A percentile compares a stretch with the other conserved stretches of the same genome.
phyloP scores from a whole-genome alignment of 2,113 vertebrate species.

The Asarcornis scutulata region DNA sequence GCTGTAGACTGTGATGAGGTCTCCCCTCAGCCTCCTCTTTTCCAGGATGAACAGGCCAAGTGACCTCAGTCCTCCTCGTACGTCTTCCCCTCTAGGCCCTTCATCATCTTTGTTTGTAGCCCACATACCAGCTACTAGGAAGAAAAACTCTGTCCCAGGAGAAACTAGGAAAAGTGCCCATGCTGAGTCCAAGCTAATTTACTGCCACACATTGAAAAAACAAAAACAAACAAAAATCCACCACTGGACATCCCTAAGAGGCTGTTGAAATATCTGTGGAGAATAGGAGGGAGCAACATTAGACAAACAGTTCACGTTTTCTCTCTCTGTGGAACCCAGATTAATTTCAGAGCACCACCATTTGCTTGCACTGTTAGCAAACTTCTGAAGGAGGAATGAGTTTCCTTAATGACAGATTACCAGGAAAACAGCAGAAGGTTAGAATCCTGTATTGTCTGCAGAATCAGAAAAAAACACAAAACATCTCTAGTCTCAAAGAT shows the following conservation, averaged over 20 bases:
- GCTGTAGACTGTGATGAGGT: no score
- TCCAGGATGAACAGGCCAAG: no score
- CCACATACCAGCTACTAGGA: no score
- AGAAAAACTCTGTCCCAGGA: no score
- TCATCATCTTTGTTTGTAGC: no score
- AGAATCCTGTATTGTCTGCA: background rate
- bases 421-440: rapidly evolving
- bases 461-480: background rate
- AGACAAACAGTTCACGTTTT: background rate
- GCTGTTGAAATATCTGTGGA: background rate
- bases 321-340: background rate
- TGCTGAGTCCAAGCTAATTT: background rate
- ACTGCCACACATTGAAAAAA: background rate
- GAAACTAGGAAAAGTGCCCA: background rate
- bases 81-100: no score
- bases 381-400: rapidly evolving
- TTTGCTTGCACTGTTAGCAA: rapidly evolving
- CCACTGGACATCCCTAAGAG: background rate
- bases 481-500: background rate
- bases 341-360: background rate
- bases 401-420: rapidly evolving
- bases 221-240: no score
- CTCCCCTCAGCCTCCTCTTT: no score
- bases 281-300: background rate
- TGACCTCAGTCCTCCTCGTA: no score